Evolutionary conservation across 2,888 invertebrate genomes (phyloP).

Genomic region (Cryptus viduatorius): DNA sequence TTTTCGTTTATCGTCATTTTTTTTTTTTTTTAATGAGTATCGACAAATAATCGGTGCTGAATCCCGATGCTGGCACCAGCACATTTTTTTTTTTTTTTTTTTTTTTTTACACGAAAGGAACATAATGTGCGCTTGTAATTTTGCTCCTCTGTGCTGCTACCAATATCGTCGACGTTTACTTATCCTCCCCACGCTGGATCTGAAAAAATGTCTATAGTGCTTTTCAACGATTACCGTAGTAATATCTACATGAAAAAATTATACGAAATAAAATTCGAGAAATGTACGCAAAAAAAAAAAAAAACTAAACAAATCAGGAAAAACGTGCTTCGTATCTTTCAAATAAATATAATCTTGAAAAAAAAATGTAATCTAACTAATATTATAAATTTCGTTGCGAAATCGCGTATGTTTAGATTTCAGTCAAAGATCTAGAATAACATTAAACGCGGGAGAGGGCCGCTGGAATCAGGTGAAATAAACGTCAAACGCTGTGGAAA

Average conservation of each 20-base stretch:
- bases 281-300: conserved; percentile 26
- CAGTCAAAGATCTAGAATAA: conserved; percentile 32
- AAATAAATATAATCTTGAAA: neutral
- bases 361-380: neutral
- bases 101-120: neutral
- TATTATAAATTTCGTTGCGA: conserved; percentile 16
- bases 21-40: conserved; percentile 15
- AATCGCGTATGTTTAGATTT: conserved; percentile 7
- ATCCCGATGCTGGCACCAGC: conserved; percentile 45
- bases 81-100: conserved; percentile 22
- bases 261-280: neutral
- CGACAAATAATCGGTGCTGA: conserved; percentile 33
- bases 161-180: conserved; percentile 17
- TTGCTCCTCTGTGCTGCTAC: neutral
- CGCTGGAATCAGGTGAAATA: conserved; percentile 39
- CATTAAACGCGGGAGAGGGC: conserved; percentile 38
- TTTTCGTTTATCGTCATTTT: neutral
- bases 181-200: conserved; percentile 53
- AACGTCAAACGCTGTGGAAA: conserved; percentile 58
- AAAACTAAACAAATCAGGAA: conserved; percentile 12
- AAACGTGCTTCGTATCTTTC: conserved; percentile 17
- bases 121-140: neutral
- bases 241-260: conserved; percentile 42
- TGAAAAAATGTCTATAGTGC: conserved; percentile 66
- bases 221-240: conserved; percentile 45